phyloP scores from a whole-genome alignment of 1,140 invertebrate genomes.

The Macrosteles quadrilineatus region DNA sequence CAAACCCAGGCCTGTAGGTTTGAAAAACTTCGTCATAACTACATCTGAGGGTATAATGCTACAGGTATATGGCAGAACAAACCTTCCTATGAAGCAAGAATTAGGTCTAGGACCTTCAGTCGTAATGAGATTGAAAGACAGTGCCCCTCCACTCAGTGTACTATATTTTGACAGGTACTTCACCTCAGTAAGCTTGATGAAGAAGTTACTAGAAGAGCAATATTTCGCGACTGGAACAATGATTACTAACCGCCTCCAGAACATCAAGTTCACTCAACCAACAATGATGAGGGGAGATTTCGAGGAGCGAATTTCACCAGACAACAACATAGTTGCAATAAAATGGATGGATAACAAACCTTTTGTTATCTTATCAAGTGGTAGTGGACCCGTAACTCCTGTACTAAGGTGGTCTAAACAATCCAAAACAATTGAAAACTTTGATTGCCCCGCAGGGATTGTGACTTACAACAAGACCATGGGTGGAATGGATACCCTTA shows the following conservation, averaged over 20 bases:
- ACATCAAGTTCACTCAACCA: constrained; percentile 6
- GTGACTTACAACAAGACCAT: constrained; percentile 46
- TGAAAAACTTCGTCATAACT: constrained; percentile 39
- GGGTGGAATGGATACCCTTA: constrained; percentile 46
- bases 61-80: constrained; percentile 29
- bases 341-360: constrained; percentile 30
- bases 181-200: constrained; percentile 17
- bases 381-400: constrained; percentile 15
- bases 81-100: not conserved
- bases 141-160: constrained; percentile 38
- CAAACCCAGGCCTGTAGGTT: constrained; percentile 38
- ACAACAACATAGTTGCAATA: constrained; percentile 25
- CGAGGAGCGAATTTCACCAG: not conserved
- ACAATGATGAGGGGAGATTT: not conserved
- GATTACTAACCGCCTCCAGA: not conserved
- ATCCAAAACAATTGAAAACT: constrained; percentile 40
- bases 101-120: constrained; percentile 9
- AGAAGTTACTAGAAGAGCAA: constrained; percentile 22
- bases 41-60: constrained; percentile 34
- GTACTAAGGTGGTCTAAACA: constrained; percentile 45
- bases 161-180: constrained; percentile 44
- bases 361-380: constrained; percentile 30
- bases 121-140: constrained; percentile 34
- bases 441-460: constrained; percentile 41
- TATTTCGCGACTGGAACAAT: constrained; percentile 33